A percentile compares a stretch with the other conserved stretches of the same genome.
Conservation (phyloP, 1,140 invertebrate genomes). For the Drosophila athabasca region DNA sequence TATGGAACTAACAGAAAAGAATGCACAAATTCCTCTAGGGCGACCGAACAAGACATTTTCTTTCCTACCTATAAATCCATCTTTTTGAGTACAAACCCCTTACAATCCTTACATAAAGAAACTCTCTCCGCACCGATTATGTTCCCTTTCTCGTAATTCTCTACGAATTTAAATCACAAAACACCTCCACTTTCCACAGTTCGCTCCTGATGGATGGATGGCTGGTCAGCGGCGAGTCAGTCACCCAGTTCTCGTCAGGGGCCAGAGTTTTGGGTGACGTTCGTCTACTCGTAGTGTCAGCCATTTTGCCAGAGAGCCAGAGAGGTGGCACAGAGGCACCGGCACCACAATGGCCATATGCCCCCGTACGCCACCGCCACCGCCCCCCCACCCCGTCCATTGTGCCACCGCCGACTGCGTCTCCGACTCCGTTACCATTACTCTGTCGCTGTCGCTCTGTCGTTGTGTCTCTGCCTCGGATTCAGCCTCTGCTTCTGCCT, state of each 20-base stretch:
- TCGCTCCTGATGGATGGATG: constrained; percentile 44
- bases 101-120: too few relatives aligned
- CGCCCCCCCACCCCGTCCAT: constrained; percentile 17
- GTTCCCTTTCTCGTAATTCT: too few relatives aligned
- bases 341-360: constrained; percentile 65
- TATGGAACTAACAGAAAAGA: too few relatives aligned
- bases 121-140: too few relatives aligned
- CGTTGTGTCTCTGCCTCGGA: too few relatives aligned
- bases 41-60: too few relatives aligned
- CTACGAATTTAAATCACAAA: not conserved
- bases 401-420: constrained; percentile 27
- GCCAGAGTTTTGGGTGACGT: constrained; percentile 38
- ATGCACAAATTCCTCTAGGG: too few relatives aligned
- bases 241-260: constrained; percentile 57
- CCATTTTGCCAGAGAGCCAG: constrained; percentile 63
- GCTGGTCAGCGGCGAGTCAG: constrained; percentile 24
- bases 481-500: constrained; percentile 19
- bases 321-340: constrained; percentile 26
- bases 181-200: not conserved
- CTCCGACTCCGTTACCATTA: constrained; percentile 28
- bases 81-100: too few relatives aligned
- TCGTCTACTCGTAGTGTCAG: constrained; percentile 52
- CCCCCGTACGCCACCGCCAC: constrained; percentile 9
- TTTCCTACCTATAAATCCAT: too few relatives aligned
- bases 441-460: constrained; percentile 15